Conservation (phyloP, 1,140 invertebrate species). For the Zaprionus nigranus region DNA sequence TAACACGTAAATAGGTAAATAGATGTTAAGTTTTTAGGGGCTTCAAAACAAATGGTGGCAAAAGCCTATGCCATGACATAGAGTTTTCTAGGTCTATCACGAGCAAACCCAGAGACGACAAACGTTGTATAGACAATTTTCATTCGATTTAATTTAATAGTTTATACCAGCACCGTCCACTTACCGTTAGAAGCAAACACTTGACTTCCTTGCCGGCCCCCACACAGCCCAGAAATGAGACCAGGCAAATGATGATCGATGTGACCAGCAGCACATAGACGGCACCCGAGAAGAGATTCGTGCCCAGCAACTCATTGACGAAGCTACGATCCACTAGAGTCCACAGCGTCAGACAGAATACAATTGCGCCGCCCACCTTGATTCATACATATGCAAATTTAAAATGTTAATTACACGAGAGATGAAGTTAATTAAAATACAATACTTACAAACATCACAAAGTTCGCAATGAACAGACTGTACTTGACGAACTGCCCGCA, state of each 20-base stretch:
- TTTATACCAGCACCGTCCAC: neutral
- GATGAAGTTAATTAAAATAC: neutral
- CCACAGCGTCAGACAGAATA: conserved; percentile 92
- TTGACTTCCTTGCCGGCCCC: conserved; percentile 95
- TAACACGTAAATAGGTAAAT: conserved; percentile 64
- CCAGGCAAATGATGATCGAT: conserved; percentile 90
- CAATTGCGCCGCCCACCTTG: conserved; percentile 91
- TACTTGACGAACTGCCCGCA: conserved; percentile 94
- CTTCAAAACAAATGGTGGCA: neutral
- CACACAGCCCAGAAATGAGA: conserved; percentile 94
- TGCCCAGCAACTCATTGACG: conserved; percentile 92
- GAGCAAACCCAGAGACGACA: no score
- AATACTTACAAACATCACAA: conserved; percentile 93
- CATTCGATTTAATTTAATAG: no score
- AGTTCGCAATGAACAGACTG: conserved; percentile 92
- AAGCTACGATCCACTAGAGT: conserved; percentile 92
- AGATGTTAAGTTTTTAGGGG: conserved; percentile 52
- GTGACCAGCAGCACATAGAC: conserved; percentile 92
- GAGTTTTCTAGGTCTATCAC: neutral
- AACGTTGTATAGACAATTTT: no score
- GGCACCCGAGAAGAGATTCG: conserved; percentile 92
- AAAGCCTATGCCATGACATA: neutral
- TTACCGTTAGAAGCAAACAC: conserved; percentile 93
- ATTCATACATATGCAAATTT: neutral
- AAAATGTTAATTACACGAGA: neutral